Conservation (phyloP, 2,797 vertebrate species). For the Anas capensis region DNA sequence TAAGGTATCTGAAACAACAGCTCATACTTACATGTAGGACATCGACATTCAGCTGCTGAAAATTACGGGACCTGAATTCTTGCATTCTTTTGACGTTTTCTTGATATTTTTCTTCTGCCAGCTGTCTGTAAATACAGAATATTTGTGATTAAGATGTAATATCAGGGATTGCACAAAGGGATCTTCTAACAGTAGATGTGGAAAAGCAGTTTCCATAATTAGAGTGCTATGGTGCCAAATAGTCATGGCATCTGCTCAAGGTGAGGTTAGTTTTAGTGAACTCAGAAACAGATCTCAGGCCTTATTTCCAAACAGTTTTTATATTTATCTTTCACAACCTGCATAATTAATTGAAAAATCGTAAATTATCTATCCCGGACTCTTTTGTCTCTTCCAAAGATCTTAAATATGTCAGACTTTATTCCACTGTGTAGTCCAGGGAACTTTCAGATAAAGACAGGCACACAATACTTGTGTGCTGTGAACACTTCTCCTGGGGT, state of each 20-base stretch:
- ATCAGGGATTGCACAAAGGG: background rate
- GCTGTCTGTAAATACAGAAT: constrained; percentile 76
- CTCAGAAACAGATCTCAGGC: background rate
- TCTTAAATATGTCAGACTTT: background rate
- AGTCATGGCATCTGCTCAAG: background rate
- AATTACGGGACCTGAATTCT: constrained; percentile 80
- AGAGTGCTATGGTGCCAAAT: background rate
- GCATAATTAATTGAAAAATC: background rate
- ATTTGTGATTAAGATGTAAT: background rate
- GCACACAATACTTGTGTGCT: fast-evolving
- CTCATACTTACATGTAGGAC: constrained; percentile 74
- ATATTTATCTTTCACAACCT: background rate
- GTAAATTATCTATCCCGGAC: background rate
- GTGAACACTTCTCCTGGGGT: background rate
- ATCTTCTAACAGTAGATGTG: background rate
- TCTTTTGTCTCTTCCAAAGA: background rate
- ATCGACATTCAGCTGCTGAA: constrained; percentile 73
- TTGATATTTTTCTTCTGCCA: constrained; percentile 86
- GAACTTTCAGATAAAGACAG: background rate
- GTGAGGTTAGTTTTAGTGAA: background rate
- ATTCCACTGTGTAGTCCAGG: background rate
- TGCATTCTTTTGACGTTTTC: constrained; percentile 83
- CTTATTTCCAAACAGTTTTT: background rate
- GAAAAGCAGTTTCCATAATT: background rate
- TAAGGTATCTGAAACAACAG: background rate